Percentiles rank a stretch among this genome's conserved stretches.
Evolutionary conservation across 2,797 vertebrate species (phyloP).

Genomic region (Acrocephalus scirpaceus): DNA sequence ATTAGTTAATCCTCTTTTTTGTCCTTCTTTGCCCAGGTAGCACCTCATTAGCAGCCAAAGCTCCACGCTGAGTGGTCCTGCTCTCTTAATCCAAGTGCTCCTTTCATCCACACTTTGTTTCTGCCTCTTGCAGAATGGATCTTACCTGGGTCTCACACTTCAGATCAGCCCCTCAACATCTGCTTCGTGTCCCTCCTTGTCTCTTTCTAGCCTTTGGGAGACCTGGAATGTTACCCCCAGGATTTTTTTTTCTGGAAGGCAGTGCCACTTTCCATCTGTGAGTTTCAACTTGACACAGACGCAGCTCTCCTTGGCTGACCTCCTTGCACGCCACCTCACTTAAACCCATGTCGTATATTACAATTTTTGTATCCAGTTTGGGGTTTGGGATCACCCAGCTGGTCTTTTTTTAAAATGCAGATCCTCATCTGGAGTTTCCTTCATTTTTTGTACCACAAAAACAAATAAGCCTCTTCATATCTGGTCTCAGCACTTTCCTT

Average conservation of each 20-base stretch:
- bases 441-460: not conserved
- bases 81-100: fast-evolving
- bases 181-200: not conserved
- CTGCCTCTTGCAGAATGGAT: not conserved
- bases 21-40: not conserved
- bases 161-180: fast-evolving
- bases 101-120: not conserved
- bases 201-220: not conserved
- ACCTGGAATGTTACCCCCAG: not conserved
- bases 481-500: not conserved
- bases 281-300: not conserved
- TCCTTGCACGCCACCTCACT: not conserved
- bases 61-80: fast-evolving
- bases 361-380: fast-evolving
- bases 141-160: not conserved
- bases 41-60: not conserved
- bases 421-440: not conserved
- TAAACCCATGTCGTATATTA: not conserved
- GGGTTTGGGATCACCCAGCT: not conserved
- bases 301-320: not conserved
- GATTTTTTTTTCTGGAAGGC: not conserved
- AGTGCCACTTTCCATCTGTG: not conserved
- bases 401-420: not conserved
- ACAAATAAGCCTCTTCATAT: not conserved
- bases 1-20: not conserved